Conservation (phyloP, 2,888 invertebrate genomes). For the Caradrina kadenii region DNA sequence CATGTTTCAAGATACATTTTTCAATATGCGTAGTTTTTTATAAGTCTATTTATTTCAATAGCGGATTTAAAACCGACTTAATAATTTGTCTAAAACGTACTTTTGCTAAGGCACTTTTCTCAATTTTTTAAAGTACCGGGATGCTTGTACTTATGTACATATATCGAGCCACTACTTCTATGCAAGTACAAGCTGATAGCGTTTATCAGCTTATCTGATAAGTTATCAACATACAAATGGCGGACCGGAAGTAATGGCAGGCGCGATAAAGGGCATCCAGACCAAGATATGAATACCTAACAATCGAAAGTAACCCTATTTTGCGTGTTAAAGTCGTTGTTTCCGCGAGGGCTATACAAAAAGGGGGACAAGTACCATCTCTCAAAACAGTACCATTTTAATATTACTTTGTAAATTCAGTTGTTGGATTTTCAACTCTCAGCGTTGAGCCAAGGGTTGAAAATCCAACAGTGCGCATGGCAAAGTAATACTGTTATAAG, state of each 20-base stretch:
- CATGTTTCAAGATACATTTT: slow-evolving; percentile 9
- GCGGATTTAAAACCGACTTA: not conserved
- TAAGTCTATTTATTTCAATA: slow-evolving; percentile 4
- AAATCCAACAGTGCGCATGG: too few relatives aligned
- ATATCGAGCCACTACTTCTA: not conserved
- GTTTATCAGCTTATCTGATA: slow-evolving; percentile 24
- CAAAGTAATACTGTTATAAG: too few relatives aligned
- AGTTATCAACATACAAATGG: not conserved
- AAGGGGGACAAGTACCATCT: too few relatives aligned
- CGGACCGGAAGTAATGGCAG: slow-evolving; percentile 5
- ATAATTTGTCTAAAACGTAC: too few relatives aligned
- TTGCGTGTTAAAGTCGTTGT: not conserved
- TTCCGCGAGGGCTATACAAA: not conserved
- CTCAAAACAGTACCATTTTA: too few relatives aligned
- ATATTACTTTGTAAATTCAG: too few relatives aligned
- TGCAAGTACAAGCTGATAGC: slow-evolving; percentile 1
- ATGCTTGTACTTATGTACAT: not conserved
- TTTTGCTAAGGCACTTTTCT: not conserved
- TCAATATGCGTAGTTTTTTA: slow-evolving; percentile 15
- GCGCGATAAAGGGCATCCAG: slow-evolving; percentile 11
- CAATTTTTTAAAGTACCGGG: not conserved
- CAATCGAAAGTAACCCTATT: not conserved
- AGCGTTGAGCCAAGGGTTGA: too few relatives aligned
- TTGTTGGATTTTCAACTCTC: too few relatives aligned
- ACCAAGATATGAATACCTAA: not conserved